Evolutionary conservation across 2,113 vertebrate species (phyloP).

Genomic region (Clarias magur): DNA sequence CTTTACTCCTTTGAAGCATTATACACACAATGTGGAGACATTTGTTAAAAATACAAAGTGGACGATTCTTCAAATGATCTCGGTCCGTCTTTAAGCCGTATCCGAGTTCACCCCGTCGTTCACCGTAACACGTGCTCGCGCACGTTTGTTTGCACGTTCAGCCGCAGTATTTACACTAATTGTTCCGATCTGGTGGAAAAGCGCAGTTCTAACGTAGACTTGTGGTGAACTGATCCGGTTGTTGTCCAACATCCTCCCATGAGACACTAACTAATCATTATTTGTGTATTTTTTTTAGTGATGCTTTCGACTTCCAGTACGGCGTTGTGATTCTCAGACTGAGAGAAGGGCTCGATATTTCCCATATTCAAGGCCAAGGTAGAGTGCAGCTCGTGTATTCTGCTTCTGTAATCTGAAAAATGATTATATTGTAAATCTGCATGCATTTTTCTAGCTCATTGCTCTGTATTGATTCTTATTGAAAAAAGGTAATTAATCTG

Average conservation of each 20-base stretch:
- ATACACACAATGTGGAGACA: background rate
- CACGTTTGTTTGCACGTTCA: constrained; percentile 34
- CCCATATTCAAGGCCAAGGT: constrained; percentile 98
- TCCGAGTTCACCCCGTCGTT: background rate
- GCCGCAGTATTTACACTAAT: background rate
- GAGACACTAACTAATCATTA: constrained; percentile 34
- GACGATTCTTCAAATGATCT: background rate
- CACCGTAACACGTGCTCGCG: background rate
- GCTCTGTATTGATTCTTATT: background rate
- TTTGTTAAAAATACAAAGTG: background rate
- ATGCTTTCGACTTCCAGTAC: constrained; percentile 95
- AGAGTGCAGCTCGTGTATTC: constrained; percentile 29
- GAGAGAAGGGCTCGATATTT: constrained; percentile 92
- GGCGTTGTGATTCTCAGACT: constrained; percentile 91
- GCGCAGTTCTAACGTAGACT: constrained; percentile 34
- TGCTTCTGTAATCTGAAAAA: background rate
- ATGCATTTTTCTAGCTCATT: background rate
- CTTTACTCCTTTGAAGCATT: background rate
- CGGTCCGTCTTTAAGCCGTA: background rate
- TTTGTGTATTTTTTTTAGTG: constrained; percentile 70
- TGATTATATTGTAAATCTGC: background rate
- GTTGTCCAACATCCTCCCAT: constrained; percentile 31
- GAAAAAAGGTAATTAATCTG: background rate
- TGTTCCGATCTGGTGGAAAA: constrained; percentile 41
- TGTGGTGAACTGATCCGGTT: background rate